These are phyloP conservation scores for Graptemys geographica DNA, from an alignment of 2,797 vertebrate genomes.

Conservation along the genomic window DNA sequence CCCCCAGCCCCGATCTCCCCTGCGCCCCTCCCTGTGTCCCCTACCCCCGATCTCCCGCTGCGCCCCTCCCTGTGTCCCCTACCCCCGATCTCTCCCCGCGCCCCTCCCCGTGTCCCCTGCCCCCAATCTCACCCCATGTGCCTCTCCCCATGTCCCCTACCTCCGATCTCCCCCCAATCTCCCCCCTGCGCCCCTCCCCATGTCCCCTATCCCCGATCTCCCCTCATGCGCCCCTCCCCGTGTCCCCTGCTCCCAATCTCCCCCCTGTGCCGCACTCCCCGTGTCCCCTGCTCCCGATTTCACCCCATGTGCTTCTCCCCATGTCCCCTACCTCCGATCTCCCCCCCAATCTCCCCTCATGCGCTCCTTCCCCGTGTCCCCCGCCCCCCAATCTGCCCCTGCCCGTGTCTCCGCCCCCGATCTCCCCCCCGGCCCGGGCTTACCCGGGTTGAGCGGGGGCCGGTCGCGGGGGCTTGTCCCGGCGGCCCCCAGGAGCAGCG, in stretches of 20 bases:
- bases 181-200: too few species aligned
- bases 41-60: too few species aligned
- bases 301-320: too few species aligned
- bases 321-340: not conserved
- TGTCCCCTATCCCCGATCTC: not conserved
- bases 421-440: not conserved
- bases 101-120: too few species aligned
- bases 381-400: too few species aligned
- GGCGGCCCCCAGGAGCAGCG: not conserved
- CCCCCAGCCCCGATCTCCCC: not conserved
- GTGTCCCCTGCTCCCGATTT: not conserved
- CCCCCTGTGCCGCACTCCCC: too few species aligned
- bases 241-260: not conserved
- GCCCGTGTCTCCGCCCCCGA: not conserved
- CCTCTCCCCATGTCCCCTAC: too few species aligned
- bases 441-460: not conserved
- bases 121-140: too few species aligned
- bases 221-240: too few species aligned
- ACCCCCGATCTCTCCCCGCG: too few species aligned
- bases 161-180: not conserved
- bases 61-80: too few species aligned
- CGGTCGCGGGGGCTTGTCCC: not conserved
- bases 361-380: not conserved
- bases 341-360: not conserved
- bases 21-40: too few species aligned